Evolutionary conservation across 2,888 invertebrate species (phyloP).

Genomic region (Epistrophe eligans): DNA sequence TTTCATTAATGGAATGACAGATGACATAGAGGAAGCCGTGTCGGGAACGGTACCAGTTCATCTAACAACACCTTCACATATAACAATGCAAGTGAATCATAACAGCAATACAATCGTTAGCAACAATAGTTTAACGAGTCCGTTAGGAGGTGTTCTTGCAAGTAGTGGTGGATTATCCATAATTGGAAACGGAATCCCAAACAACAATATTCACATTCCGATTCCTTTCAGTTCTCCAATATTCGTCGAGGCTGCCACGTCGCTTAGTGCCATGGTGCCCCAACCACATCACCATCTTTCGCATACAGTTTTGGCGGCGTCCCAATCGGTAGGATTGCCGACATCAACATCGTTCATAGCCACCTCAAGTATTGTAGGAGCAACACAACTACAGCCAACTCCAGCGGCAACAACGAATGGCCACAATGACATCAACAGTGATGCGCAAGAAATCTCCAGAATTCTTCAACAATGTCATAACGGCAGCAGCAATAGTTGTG

Average conservation of each 20-base stretch:
- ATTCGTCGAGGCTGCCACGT: slow-evolving; percentile 45
- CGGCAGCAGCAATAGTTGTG: slow-evolving; percentile 75
- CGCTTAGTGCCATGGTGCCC: slow-evolving; percentile 42
- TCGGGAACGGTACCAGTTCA: slow-evolving; percentile 44
- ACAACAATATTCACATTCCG: slow-evolving; percentile 61
- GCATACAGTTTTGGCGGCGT: slow-evolving; percentile 9
- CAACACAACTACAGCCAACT: slow-evolving; percentile 32
- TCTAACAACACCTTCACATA: slow-evolving; percentile 37
- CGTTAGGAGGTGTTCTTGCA: slow-evolving; percentile 46
- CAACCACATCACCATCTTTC: slow-evolving; percentile 47
- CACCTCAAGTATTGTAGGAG: slow-evolving; percentile 28
- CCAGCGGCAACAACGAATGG: slow-evolving; percentile 76
- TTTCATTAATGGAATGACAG: slow-evolving; percentile 83
- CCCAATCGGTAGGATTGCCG: slow-evolving; percentile 1
- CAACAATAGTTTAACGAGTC: slow-evolving; percentile 52
- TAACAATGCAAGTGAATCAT: slow-evolving; percentile 53
- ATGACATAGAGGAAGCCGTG: slow-evolving; percentile 79
- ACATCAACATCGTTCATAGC: slow-evolving; percentile 37
- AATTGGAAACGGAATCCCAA: slow-evolving; percentile 56
- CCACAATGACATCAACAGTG: slow-evolving; percentile 82
- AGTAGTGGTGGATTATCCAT: slow-evolving; percentile 22
- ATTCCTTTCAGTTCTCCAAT: slow-evolving; percentile 55
- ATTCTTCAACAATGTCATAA: slow-evolving; percentile 84
- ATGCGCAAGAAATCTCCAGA: slow-evolving; percentile 83
- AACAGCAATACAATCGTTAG: slow-evolving; percentile 51